Evolutionary conservation across 2,888 invertebrate genomes (phyloP), one percentile per base, ranked within the genome.

Genomic region (Schizaphis graminum): DNA sequence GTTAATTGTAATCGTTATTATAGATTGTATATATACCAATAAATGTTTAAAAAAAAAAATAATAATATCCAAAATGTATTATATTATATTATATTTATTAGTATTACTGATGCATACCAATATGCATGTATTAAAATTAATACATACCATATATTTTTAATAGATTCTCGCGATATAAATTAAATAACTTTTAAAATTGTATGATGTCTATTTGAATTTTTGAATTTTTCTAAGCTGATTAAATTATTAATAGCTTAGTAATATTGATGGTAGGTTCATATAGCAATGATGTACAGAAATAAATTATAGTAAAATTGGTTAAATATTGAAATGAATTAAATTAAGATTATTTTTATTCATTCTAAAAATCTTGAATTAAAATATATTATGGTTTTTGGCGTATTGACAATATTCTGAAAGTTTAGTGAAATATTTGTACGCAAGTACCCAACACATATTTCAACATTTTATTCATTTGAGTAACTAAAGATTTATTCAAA

Each of bases 361-460:
- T 89, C 41, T 28, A 61, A 13, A 26, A 57, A 89, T 89, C 16
- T 61, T 67, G 4, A 67, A n/a, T 61, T 89, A 89, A 89, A 89
- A 53, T 35, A 56, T 49, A 53, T 21, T 67, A n/a, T 3, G 21
- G 16, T 85, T 91, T 56, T 91, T 91, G 56, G 86, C 86, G 24
- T 5, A 13, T 1, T 24, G 57, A 86, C 86, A 91, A 41, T 47
- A 57, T 86, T 57, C 53, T 57, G 35, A 86, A 91, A 21, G n/a
- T 85, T 85, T 24, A 11, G 7, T 21, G 49, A 1, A 90, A 61
- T 35, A 35, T 67, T n/a, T 67, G 67, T 67, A 21, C 28, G 24
- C 47, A 7, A 28, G 67, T 67, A 21, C 28, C 41, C 47, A 7
- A 28, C 24, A 53, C 47, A 13, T 24, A 57, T 57, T 86, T 85